A percentile compares a stretch with the other conserved stretches of the same genome.
Evolutionary conservation across 2,888 invertebrate genomes (phyloP).

Genomic region (Vanessa cardui): DNA sequence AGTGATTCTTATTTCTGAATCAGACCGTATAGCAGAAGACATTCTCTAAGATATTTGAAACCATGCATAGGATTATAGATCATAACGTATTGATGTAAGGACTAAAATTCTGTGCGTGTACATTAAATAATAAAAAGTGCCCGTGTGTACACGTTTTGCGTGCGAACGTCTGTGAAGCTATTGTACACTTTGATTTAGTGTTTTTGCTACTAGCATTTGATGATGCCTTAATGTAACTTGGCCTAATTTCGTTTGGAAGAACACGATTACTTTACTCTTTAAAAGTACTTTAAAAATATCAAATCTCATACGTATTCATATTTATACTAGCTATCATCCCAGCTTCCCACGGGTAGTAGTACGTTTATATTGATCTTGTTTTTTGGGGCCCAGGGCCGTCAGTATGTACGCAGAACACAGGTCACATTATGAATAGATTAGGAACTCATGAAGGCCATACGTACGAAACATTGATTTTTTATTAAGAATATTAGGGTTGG

Average conservation of each 20-base stretch:
- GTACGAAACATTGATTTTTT: too few species aligned
- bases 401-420: too few species aligned
- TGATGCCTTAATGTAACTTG: slow-evolving; percentile 16
- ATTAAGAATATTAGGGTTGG: too few species aligned
- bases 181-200: slow-evolving; percentile 32
- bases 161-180: slow-evolving; percentile 25
- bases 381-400: too few species aligned
- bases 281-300: neutral
- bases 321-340: too few species aligned
- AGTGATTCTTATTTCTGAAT: slow-evolving; percentile 23
- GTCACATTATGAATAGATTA: too few species aligned
- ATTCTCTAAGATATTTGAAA: slow-evolving; percentile 17
- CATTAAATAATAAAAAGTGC: neutral
- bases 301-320: too few species aligned
- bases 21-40: slow-evolving; percentile 23
- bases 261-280: neutral
- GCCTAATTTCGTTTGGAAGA: slow-evolving; percentile 4
- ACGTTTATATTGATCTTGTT: too few species aligned
- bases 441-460: too few species aligned
- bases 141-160: slow-evolving; percentile 19
- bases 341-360: too few species aligned
- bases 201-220: slow-evolving; percentile 23
- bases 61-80: slow-evolving; percentile 17
- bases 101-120: slow-evolving; percentile 12
- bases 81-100: neutral